These are phyloP conservation scores for Ptychobarbus kaznakovi DNA, from an alignment of 2,797 vertebrate genomes.

Conservation along the genomic window DNA sequence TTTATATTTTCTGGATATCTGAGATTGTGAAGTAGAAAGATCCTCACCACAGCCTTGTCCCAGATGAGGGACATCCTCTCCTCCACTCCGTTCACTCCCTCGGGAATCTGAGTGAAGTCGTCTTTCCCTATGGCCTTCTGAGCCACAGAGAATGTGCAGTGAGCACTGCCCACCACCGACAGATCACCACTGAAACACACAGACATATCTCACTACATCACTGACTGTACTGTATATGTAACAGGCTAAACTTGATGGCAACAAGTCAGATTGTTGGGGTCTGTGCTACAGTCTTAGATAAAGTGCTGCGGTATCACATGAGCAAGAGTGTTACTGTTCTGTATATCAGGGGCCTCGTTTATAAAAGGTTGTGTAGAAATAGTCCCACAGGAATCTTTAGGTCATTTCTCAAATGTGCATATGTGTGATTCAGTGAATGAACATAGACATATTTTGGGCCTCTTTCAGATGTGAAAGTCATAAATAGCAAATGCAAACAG, in stretches of 20 bases:
- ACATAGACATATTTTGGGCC: too few relatives aligned
- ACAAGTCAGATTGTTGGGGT: background rate
- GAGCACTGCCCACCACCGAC: constrained; percentile 93
- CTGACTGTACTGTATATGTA: too few relatives aligned
- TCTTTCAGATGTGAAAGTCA: too few relatives aligned
- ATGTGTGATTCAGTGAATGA: too few relatives aligned
- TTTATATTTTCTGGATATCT: background rate
- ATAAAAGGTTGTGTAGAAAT: too few relatives aligned
- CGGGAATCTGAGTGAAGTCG: constrained; percentile 96
- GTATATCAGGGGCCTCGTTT: background rate
- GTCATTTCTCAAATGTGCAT: too few relatives aligned
- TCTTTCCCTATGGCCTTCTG: constrained; percentile 98
- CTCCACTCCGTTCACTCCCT: constrained; percentile 95
- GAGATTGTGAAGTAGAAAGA: background rate
- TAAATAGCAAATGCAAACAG: too few relatives aligned
- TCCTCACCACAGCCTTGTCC: constrained; percentile 97
- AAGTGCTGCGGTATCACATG: background rate
- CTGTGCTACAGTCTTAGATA: background rate
- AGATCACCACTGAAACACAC: constrained; percentile 85
- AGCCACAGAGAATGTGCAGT: constrained; percentile 96
- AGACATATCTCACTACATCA: too few relatives aligned
- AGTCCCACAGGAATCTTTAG: too few relatives aligned
- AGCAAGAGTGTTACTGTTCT: background rate
- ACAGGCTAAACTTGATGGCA: background rate
- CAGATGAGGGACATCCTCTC: constrained; percentile 96